These are phyloP conservation scores for Nesidiocoris tenuis DNA, from an alignment of 2,888 invertebrate species.

Conservation along the genomic window DNA sequence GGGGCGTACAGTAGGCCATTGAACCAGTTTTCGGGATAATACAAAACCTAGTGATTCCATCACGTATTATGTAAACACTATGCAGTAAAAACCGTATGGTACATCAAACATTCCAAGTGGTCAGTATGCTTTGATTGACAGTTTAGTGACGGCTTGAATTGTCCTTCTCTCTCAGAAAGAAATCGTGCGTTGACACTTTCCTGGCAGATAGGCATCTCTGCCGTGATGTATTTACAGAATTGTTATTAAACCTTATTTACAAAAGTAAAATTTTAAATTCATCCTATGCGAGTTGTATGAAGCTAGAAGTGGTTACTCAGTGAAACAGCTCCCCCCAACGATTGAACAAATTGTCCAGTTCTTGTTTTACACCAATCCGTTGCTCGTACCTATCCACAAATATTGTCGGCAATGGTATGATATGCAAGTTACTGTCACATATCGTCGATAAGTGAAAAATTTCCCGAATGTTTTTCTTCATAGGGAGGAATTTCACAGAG, in stretches of 20 bases:
- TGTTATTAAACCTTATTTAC: constrained; percentile 10
- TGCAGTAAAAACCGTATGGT: background rate
- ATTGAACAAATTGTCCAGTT: background rate
- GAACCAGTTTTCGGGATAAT: background rate
- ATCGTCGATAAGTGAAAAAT: constrained; percentile 11
- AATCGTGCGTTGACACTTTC: constrained; percentile 14
- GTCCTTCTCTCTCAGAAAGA: constrained; percentile 5
- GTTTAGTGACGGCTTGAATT: background rate
- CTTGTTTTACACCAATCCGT: constrained; percentile 7
- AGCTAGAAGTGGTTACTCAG: background rate
- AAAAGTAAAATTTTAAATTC: constrained; percentile 4
- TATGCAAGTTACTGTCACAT: constrained; percentile 34
- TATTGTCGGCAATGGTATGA: constrained; percentile 30
- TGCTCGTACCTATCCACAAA: constrained; percentile 3
- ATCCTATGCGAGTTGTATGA: constrained; percentile 3
- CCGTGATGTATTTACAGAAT: background rate
- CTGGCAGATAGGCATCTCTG: background rate
- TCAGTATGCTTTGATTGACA: background rate
- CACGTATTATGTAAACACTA: background rate
- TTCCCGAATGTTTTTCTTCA: background rate
- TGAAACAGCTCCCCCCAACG: background rate
- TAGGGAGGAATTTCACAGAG: constrained; percentile 50
- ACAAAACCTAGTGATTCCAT: background rate
- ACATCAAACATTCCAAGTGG: background rate
- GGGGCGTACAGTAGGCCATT: background rate